Evolutionary conservation across 2,888 invertebrate genomes (phyloP).

Genomic region (Apodemia duryi): DNA sequence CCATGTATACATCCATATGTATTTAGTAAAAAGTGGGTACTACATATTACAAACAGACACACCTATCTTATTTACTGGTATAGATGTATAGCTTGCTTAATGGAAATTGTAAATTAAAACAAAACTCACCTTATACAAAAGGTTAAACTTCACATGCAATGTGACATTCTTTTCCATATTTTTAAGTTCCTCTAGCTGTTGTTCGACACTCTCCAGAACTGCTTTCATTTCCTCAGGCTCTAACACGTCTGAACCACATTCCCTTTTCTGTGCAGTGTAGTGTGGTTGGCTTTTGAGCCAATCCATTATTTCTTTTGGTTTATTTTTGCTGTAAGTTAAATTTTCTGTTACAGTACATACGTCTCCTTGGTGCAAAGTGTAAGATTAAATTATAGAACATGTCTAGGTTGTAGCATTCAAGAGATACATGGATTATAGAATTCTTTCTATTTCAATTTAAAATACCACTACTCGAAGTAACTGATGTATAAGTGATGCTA

Average conservation of each 20-base stretch:
- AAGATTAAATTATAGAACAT: no score
- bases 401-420: no score
- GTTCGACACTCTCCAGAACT: constrained; percentile 51
- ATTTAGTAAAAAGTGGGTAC: no score
- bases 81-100: no score
- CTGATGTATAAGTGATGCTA: background rate
- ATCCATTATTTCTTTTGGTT: constrained; percentile 70
- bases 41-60: no score
- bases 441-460: no score
- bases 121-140: constrained; percentile 82
- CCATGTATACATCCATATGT: no score
- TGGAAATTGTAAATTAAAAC: background rate
- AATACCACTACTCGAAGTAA: no score
- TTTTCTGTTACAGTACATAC: no score
- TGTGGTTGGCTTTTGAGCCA: constrained; percentile 89
- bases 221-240: constrained; percentile 81
- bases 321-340: constrained; percentile 45
- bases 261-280: constrained; percentile 77
- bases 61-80: no score
- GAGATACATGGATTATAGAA: no score
- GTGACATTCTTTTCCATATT: constrained; percentile 72
- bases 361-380: no score
- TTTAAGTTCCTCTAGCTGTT: constrained; percentile 47
- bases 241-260: constrained; percentile 85
- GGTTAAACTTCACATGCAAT: constrained; percentile 89